These are phyloP conservation scores for Marmota flaviventris DNA, from an alignment of 2,113 vertebrate genomes.

Conservation along the genomic window DNA sequence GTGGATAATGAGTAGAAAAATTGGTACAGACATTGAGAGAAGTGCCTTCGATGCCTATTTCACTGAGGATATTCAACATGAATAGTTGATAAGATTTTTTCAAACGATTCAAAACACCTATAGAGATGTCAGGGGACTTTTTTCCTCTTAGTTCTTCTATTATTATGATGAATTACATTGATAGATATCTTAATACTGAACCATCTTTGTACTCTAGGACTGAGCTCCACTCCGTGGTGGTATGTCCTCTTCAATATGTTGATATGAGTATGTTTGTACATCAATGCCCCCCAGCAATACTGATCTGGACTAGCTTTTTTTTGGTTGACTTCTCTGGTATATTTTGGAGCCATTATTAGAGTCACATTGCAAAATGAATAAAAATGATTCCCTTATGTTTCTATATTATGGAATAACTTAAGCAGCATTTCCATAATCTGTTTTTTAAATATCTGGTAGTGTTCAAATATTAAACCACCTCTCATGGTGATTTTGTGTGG, in stretches of 20 bases:
- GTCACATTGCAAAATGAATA: constrained; percentile 17
- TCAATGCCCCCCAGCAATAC: not conserved
- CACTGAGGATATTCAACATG: not conserved
- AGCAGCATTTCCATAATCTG: not conserved
- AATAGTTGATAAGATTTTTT: not conserved
- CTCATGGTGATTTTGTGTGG: not conserved
- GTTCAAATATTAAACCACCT: not conserved
- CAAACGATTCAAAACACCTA: not conserved
- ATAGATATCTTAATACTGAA: constrained; percentile 12
- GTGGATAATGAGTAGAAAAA: not conserved
- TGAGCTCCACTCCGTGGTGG: not conserved
- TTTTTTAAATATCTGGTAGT: not conserved
- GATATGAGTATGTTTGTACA: not conserved
- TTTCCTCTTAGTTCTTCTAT: not conserved
- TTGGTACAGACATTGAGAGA: not conserved
- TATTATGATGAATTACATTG: not conserved
- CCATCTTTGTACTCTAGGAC: not conserved
- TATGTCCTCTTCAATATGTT: not conserved
- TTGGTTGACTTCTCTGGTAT: not conserved
- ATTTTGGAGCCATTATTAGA: not conserved
- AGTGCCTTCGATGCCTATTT: not conserved
- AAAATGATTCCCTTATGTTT: not conserved
- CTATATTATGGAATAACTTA: not conserved
- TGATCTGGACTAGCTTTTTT: not conserved
- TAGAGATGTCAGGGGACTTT: not conserved